These are phyloP conservation scores for Hapalemur alaotrensis DNA, from an alignment of 2,797 vertebrate genomes.

Conservation along the genomic window DNA sequence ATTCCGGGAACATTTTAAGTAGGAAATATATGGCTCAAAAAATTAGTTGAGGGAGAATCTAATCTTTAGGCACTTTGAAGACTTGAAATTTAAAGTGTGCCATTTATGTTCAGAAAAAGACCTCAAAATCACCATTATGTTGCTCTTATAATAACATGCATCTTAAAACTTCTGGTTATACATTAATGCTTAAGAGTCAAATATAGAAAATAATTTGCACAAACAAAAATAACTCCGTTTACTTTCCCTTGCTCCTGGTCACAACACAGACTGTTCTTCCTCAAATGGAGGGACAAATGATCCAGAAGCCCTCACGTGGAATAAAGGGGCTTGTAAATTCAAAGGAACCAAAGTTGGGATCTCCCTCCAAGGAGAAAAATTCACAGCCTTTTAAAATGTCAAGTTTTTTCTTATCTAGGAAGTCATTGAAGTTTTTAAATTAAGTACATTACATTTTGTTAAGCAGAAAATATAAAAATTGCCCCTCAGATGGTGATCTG, in stretches of 20 bases:
- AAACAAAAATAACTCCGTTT: conserved; percentile 72
- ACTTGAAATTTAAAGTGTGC: conserved; percentile 83
- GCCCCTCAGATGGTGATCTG: conserved; percentile 73
- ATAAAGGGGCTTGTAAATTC: conserved; percentile 51
- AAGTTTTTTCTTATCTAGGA: conserved; percentile 75
- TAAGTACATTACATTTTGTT: conserved; percentile 71
- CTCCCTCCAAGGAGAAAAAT: conserved; percentile 65
- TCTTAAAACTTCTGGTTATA: conserved; percentile 71
- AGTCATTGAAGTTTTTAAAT: conserved; percentile 79
- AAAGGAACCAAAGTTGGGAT: conserved; percentile 52
- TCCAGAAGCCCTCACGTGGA: conserved; percentile 56
- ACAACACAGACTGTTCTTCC: conserved; percentile 56
- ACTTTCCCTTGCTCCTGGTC: conserved; percentile 66
- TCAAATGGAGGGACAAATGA: conserved; percentile 60
- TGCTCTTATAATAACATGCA: conserved; percentile 67
- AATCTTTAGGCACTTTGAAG: conserved; percentile 85
- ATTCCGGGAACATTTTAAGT: conserved; percentile 78
- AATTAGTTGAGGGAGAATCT: conserved; percentile 73
- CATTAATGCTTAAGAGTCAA: conserved; percentile 76
- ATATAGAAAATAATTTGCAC: conserved; percentile 78
- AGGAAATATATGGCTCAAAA: conserved; percentile 78
- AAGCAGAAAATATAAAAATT: conserved; percentile 76
- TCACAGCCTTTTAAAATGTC: conserved; percentile 79
- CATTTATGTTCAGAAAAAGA: conserved; percentile 80
- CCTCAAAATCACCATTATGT: conserved; percentile 74